Evolutionary conservation across 2,888 invertebrate species (phyloP), one percentile per base, ranked within the genome.

Genomic region (Microplitis manilae): DNA sequence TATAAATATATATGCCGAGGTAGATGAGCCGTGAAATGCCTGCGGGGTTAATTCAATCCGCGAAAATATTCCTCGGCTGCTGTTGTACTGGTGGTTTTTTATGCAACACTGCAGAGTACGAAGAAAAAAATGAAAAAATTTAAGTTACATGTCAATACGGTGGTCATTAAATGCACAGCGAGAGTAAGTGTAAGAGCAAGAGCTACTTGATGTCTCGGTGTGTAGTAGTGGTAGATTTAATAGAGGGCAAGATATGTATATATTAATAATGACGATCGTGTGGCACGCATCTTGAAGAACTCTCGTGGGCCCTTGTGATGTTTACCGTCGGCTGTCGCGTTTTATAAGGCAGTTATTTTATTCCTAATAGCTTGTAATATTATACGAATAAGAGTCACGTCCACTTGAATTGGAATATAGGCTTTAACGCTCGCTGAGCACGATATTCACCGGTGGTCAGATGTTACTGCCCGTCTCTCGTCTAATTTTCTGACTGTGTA

Each of bases 341-440:
- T 89, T 87, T 84, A 85, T 84, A 85, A 86, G 84, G 86, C 87
- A 88, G 87, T 89, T 89, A 88, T 87, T 85, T 83, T 84, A 81
- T 83, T 84, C 86, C 86, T 88, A 87, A 88, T 87, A 88, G 87
- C 87, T 88, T 87, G 89, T 89, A 88, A 89, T 89, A 88, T 87
- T 88, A 87, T 86, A 88, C 86, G 84, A 83, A 50, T 50, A 50
- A 84, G 85, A 86, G 84, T 84, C 87, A 83, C 86, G 85, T 87
- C 87, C 87, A 87, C 88, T 87, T 86, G 88, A 88, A 88, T 87
- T 87, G 85, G 85, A 50, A 50, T 50, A 50, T 86, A 84, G 85
- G 83, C 83, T 86, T 86, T 89, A 88, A 89, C 88, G 87, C 85
- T 84, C 86, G 84, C 81, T 84, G 85, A 83, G 83, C 89, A 89